phyloP scores from a whole-genome alignment of 2,888 invertebrate genomes.

The Petrolisthes manimaculis region DNA sequence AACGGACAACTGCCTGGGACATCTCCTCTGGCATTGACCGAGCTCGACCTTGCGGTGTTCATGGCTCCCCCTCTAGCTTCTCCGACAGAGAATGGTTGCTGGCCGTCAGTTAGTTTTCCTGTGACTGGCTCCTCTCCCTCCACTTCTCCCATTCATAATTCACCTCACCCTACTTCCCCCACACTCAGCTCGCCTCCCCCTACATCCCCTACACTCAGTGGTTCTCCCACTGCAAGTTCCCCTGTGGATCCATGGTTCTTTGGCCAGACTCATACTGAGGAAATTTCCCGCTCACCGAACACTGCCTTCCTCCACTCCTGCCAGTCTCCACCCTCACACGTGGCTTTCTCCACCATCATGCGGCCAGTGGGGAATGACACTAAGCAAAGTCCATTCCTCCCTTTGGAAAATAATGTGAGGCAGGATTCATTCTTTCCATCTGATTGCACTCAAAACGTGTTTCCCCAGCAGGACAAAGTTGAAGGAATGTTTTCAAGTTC shows the following conservation, averaged over 20 bases:
- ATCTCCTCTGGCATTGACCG: slow-evolving; percentile 39
- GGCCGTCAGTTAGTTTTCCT: slow-evolving; percentile 46
- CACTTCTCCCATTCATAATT: neutral
- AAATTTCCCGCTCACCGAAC: slow-evolving; percentile 36
- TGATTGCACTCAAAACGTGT: neutral
- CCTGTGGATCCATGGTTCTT: slow-evolving; percentile 34
- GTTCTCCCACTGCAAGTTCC: slow-evolving; percentile 42
- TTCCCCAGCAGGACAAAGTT: neutral
- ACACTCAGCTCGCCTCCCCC: neutral
- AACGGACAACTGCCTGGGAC: slow-evolving; percentile 40
- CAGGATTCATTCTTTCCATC: neutral
- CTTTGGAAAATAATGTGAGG: neutral
- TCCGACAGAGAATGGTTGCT: slow-evolving; percentile 53
- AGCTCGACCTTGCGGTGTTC: slow-evolving; percentile 53
- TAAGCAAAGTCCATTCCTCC: neutral
- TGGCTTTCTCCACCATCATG: neutral
- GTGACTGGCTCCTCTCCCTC: slow-evolving; percentile 27
- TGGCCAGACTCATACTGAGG: slow-evolving; percentile 39
- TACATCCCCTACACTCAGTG: slow-evolving; percentile 37
- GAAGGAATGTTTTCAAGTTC: no score
- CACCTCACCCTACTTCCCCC: neutral
- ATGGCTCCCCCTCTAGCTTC: slow-evolving; percentile 56
- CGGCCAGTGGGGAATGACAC: neutral
- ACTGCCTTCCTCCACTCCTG: slow-evolving; percentile 53
- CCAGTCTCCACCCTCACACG: slow-evolving; percentile 43